Evolutionary conservation across 2,888 invertebrate species (phyloP).

Genomic region (Dinocampus coccinellae): DNA sequence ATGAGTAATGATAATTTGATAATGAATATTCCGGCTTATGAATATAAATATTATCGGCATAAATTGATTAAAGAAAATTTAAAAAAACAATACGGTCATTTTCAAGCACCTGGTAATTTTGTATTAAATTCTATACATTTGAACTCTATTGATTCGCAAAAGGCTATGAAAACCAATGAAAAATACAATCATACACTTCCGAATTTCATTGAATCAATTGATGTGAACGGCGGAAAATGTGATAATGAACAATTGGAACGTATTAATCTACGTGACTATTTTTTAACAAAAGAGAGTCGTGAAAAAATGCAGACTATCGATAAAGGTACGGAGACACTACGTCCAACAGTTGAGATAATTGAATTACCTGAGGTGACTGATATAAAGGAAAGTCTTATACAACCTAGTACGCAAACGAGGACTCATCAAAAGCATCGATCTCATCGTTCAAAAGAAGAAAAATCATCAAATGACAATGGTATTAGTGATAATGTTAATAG

Average conservation of each 20-base stretch:
- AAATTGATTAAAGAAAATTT: conserved; percentile 57
- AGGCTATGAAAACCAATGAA: conserved; percentile 43
- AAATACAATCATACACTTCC: conserved; percentile 53
- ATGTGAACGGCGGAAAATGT: conserved; percentile 25
- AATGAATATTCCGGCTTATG: conserved; percentile 53
- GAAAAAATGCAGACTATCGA: conserved; percentile 49
- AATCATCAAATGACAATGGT: not conserved
- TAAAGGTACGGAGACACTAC: conserved; percentile 46
- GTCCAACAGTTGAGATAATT: conserved; percentile 34
- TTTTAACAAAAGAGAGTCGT: conserved; percentile 47
- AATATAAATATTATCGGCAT: conserved; percentile 57
- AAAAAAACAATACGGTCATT: conserved; percentile 54
- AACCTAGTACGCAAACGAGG: conserved; percentile 10
- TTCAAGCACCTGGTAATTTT: conserved; percentile 61
- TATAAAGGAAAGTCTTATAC: conserved; percentile 36
- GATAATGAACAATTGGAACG: conserved; percentile 12
- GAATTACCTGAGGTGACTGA: conserved; percentile 37
- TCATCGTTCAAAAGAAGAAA: conserved; percentile 28
- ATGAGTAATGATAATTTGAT: conserved; percentile 42
- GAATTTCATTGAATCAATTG: conserved; percentile 52
- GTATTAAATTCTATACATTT: conserved; percentile 61
- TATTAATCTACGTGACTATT: conserved; percentile 58
- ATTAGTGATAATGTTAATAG: not conserved
- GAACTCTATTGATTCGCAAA: conserved; percentile 46
- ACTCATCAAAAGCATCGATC: conserved; percentile 25